These are phyloP conservation scores for Sialia sialis DNA, from an alignment of 2,113 vertebrate species.

Conservation along the genomic window DNA sequence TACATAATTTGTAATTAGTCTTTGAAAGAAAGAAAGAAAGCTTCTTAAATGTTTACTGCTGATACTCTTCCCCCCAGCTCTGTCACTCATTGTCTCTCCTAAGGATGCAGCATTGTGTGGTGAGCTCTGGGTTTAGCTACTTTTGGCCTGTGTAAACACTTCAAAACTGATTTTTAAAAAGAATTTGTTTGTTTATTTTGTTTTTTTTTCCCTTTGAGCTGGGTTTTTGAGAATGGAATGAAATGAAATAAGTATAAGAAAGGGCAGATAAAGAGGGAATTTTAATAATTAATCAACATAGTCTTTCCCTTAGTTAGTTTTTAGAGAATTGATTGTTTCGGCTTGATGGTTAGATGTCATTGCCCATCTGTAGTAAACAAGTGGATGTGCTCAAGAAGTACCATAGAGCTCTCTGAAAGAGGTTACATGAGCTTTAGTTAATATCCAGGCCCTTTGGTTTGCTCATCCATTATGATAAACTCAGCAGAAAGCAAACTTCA, in stretches of 20 bases:
- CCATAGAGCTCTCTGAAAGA: background rate
- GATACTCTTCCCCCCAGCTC: background rate
- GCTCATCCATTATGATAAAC: background rate
- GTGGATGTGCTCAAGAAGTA: background rate
- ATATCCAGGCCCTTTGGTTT: background rate
- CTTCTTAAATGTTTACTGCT: background rate
- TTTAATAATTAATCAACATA: background rate
- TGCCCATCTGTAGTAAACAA: background rate
- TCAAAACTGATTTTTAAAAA: background rate
- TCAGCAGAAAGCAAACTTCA: background rate
- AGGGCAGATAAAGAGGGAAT: background rate
- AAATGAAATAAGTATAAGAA: background rate
- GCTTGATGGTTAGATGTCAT: background rate
- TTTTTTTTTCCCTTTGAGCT: background rate
- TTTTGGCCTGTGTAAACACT: background rate
- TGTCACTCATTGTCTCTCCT: background rate
- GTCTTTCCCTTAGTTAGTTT: background rate
- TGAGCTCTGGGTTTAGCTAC: background rate
- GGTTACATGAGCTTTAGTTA: background rate
- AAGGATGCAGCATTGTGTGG: background rate
- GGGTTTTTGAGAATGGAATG: background rate
- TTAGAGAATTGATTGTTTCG: background rate
- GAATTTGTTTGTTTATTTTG: background rate
- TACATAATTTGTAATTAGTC: background rate
- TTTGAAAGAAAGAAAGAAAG: background rate